phyloP scores from a whole-genome alignment of 1,140 invertebrate species.

The Hetaerina americana region DNA sequence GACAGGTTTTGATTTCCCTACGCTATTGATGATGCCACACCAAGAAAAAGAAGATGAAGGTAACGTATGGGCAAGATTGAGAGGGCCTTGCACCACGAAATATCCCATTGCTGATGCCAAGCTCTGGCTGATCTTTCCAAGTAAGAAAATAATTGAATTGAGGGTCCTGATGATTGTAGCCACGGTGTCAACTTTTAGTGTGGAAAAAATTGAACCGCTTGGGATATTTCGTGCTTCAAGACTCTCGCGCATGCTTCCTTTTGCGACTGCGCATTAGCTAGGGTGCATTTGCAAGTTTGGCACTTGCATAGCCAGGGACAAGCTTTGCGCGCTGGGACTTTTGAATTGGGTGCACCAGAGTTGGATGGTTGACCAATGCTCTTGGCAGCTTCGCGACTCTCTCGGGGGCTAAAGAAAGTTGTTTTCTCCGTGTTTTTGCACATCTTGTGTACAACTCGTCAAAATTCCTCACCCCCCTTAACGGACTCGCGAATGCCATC shows the following conservation, averaged over 20 bases:
- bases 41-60: neutral
- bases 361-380: neutral
- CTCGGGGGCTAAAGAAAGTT: neutral
- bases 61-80: neutral
- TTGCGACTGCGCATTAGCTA: neutral
- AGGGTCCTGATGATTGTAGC: too few species aligned
- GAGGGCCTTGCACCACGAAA: neutral
- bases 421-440: neutral
- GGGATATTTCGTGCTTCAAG: neutral
- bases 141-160: too few species aligned
- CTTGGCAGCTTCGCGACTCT: neutral
- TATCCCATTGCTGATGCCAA: too few species aligned
- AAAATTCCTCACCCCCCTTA: neutral
- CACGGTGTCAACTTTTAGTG: too few species aligned
- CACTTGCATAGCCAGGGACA: neutral
- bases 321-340: neutral
- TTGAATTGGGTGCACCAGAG: neutral
- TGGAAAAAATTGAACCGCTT: neutral
- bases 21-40: neutral
- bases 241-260: neutral
- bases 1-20: neutral
- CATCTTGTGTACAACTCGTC: neutral
- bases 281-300: neutral
- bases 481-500: neutral
- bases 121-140: too few species aligned